phyloP scores from a whole-genome alignment of 2,113 vertebrate genomes.

The Oreocharis arfaki region DNA sequence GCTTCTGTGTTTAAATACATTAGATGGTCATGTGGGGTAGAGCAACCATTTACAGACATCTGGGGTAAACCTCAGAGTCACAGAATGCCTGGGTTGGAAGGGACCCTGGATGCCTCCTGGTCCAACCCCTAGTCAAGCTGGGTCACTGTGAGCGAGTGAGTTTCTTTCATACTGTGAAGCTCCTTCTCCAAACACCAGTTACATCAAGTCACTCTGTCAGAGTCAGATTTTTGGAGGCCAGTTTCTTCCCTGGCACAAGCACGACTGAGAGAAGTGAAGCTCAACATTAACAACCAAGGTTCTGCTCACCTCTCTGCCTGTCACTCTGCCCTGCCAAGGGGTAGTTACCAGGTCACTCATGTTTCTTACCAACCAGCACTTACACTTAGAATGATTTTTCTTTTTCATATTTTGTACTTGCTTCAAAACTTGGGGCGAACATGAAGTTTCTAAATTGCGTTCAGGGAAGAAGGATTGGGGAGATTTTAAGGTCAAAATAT shows the following conservation, averaged over 20 bases:
- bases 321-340: background rate
- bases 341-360: background rate
- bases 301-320: background rate
- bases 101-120: background rate
- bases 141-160: background rate
- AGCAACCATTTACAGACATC: background rate
- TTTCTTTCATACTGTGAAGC: background rate
- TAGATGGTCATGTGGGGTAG: fast-evolving
- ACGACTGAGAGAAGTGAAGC: background rate
- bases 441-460: background rate
- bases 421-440: background rate
- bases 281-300: fast-evolving
- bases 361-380: background rate
- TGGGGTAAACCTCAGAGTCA: background rate
- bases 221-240: background rate
- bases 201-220: background rate
- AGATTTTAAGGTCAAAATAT: background rate
- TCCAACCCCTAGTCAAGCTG: background rate
- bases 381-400: background rate
- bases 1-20: background rate
- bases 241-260: background rate
- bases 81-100: background rate
- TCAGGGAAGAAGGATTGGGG: background rate
- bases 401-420: background rate
- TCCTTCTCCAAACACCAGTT: background rate